Evolutionary conservation across 1,140 invertebrate genomes (phyloP).

Genomic region (Ceratina japonica): DNA sequence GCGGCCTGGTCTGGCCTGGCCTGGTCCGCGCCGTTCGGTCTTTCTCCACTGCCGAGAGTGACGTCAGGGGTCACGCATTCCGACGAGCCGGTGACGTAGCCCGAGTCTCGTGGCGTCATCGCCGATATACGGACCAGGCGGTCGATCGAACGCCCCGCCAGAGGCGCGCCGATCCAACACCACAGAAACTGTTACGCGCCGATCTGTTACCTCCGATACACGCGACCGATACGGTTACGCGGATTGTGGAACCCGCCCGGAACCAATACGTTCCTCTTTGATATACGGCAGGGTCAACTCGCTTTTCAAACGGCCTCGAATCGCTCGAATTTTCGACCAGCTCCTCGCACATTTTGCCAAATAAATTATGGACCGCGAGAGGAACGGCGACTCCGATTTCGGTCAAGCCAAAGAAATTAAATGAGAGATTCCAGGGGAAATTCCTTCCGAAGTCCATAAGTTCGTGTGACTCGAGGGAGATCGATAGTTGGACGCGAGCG

Average conservation of each 20-base stretch:
- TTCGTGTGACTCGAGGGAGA: too few species aligned
- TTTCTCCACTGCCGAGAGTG: conserved; percentile 58
- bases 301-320: not conserved
- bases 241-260: conserved; percentile 10
- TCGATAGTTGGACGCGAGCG: not conserved
- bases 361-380: not conserved
- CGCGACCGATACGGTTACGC: not conserved
- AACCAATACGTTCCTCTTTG: conserved; percentile 4
- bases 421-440: too few species aligned
- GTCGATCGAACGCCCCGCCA: conserved; percentile 52
- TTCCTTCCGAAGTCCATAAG: too few species aligned
- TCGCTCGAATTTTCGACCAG: not conserved
- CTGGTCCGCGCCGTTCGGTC: conserved; percentile 38
- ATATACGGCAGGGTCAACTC: conserved; percentile 26
- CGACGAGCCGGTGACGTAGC: conserved; percentile 73
- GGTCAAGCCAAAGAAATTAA: too few species aligned
- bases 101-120: conserved; percentile 60
- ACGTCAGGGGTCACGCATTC: conserved; percentile 70
- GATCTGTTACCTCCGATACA: conserved; percentile 42
- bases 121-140: conserved; percentile 37
- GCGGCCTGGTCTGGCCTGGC: not conserved
- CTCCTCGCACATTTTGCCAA: not conserved
- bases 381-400: too few species aligned
- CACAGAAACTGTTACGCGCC: conserved; percentile 52
- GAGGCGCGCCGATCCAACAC: conserved; percentile 51